Percentiles rank a stretch among this genome's conserved stretches.
These are phyloP conservation scores for Cichladusa arquata DNA, from an alignment of 2,113 vertebrate species.

Conservation along the genomic window DNA sequence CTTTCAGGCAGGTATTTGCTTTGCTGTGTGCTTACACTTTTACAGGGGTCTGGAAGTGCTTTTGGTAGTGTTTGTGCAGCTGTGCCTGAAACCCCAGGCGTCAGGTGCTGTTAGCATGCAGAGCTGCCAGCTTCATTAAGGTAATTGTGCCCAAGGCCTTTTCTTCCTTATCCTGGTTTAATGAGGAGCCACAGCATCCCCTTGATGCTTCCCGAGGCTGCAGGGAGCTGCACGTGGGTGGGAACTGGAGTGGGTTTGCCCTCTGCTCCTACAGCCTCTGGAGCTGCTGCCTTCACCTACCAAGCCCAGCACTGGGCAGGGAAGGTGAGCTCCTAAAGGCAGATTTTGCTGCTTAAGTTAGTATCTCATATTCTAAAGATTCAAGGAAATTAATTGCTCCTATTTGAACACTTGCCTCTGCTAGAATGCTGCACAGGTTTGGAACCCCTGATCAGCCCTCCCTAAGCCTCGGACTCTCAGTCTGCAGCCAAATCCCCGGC, in stretches of 20 bases:
- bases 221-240: not conserved
- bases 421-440: not conserved
- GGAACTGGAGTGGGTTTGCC: not conserved
- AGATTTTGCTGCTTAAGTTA: not conserved
- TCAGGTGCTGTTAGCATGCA: not conserved
- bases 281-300: not conserved
- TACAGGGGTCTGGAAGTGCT: not conserved
- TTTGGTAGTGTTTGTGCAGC: not conserved
- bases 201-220: conserved; percentile 16
- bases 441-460: not conserved
- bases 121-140: not conserved
- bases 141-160: not conserved
- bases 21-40: not conserved
- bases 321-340: not conserved
- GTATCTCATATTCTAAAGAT: not conserved
- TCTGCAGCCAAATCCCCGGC: not conserved
- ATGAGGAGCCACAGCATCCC: not conserved
- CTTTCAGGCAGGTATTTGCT: conserved; percentile 25
- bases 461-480: not conserved
- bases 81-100: not conserved
- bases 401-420: not conserved
- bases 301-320: not conserved
- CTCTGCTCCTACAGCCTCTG: not conserved
- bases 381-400: not conserved
- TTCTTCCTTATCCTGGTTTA: not conserved